These are phyloP conservation scores for Neoarius graeffei DNA, from an alignment of 2,113 vertebrate species.

Conservation along the genomic window DNA sequence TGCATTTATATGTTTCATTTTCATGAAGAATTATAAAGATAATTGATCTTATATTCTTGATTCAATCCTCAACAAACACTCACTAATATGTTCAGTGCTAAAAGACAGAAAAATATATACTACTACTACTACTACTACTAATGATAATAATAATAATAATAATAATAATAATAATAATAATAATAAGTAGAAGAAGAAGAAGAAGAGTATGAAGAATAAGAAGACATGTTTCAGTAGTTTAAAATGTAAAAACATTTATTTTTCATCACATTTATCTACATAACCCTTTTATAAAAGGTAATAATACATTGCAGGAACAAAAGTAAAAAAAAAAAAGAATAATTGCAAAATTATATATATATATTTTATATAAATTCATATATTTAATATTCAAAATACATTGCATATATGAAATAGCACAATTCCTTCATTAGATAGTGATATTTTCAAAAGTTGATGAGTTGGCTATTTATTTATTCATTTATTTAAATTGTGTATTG, in stretches of 20 bases:
- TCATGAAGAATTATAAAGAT: neutral
- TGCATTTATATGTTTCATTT: neutral
- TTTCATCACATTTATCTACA: constrained; percentile 87
- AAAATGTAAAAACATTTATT: constrained; percentile 91
- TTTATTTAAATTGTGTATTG: constrained; percentile 44
- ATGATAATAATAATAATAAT: too few relatives aligned
- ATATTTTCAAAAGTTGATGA: constrained; percentile 65
- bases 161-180: too few relatives aligned
- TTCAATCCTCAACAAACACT: neutral
- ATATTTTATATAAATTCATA: constrained; percentile 70
- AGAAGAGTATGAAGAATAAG: too few relatives aligned
- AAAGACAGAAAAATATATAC: neutral
- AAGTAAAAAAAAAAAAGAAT: constrained; percentile 75
- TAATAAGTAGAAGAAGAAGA: too few relatives aligned
- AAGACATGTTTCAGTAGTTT: constrained; percentile 33
- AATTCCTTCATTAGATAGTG: constrained; percentile 72
- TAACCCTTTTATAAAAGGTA: constrained; percentile 83
- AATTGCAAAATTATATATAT: constrained; percentile 89
- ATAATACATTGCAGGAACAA: constrained; percentile 81
- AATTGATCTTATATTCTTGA: neutral
- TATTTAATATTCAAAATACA: constrained; percentile 92
- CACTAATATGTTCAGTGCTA: neutral
- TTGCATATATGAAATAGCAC: constrained; percentile 92
- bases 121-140: too few relatives aligned
- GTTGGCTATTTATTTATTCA: constrained; percentile 57